Base-by-base conservation (phyloP, 2,797 vertebrate species). In the Leptatherina wallacei region DNA sequence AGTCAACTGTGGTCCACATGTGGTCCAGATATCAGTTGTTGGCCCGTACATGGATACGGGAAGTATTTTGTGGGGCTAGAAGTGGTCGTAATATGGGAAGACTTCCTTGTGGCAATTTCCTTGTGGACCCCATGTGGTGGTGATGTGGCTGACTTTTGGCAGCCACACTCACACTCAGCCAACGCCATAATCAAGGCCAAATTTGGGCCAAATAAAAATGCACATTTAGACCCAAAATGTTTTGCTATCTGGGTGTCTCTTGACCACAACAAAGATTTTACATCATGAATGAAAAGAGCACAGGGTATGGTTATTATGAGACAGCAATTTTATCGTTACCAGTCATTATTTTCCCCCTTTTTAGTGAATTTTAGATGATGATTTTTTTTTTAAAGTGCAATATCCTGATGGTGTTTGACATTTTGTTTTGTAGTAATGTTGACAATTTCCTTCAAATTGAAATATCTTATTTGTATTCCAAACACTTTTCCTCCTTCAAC, bases 301-400 rank as follows among this genome's bases (percentile, higher is more conserved):
- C 90, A 92, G n/a, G 51, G 64, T 71, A 57, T 51, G 38, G 55
- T 67, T 62, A 30, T 30, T 30, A 68, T 12, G 38, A 82, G 55
- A 59, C 71, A 65, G 59, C 70, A 65, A 63, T 78, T 68, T 62
- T 30, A 63, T 58, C 33, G 56, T 78, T 27, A 29, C 38, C 32
- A 54, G n/a, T 61, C 51, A 74, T 65, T 22, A 76, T 55, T 83
- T 47, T 78, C 27, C 60, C 56, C 38, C 30, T 5, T 8, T 77
- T 84, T 82, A 75, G 73, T 86, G 61, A 81, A 64, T 85, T 85
- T 80, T 82, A 86, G 69, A 73, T 70, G 29, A 65, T 69, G 55
- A 5, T 80, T 69, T 76, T 78, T 58, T 74, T 82, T 80, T 70
- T 76, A 80, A 80, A 65, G 73, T 85, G 61, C 13, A 38, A 51